These are phyloP conservation scores for Piprites chloris DNA, from an alignment of 2,113 vertebrate species.

Conservation along the genomic window DNA sequence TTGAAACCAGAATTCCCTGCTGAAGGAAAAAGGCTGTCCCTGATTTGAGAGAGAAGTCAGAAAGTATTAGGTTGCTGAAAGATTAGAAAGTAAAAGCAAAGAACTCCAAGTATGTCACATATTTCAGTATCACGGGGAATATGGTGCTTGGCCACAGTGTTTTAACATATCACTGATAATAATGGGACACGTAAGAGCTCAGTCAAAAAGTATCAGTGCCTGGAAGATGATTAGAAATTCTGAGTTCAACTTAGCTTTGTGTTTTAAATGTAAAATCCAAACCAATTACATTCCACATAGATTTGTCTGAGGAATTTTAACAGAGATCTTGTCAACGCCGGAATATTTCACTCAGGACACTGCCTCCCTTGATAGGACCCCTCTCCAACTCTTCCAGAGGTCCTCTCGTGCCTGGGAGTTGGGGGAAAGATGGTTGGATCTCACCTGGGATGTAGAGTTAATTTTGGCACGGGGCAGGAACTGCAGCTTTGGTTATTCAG, in stretches of 20 bases:
- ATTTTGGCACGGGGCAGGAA: not conserved
- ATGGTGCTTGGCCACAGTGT: not conserved
- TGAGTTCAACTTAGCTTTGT: not conserved
- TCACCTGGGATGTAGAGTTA: not conserved
- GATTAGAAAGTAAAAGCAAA: slow-evolving; percentile 34
- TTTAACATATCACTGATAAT: not conserved
- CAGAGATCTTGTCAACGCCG: not conserved
- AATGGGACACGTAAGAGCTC: accelerated
- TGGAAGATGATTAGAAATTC: not conserved
- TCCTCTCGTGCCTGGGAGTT: not conserved
- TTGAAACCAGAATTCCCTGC: slow-evolving; percentile 44
- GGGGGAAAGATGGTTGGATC: accelerated
- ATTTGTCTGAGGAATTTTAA: not conserved
- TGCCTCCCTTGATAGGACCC: not conserved
- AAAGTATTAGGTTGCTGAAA: slow-evolving; percentile 50
- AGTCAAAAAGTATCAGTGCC: not conserved
- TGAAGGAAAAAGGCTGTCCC: not conserved
- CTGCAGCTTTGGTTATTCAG: not conserved
- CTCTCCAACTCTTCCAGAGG: not conserved
- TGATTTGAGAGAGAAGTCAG: not conserved
- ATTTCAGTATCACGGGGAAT: slow-evolving; percentile 14
- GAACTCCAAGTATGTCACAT: not conserved
- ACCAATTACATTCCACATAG: not conserved
- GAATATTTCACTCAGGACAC: not conserved
- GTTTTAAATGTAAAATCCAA: not conserved